These are phyloP conservation scores for Sinelater perroti DNA, from an alignment of 2,888 invertebrate genomes.

Conservation along the genomic window DNA sequence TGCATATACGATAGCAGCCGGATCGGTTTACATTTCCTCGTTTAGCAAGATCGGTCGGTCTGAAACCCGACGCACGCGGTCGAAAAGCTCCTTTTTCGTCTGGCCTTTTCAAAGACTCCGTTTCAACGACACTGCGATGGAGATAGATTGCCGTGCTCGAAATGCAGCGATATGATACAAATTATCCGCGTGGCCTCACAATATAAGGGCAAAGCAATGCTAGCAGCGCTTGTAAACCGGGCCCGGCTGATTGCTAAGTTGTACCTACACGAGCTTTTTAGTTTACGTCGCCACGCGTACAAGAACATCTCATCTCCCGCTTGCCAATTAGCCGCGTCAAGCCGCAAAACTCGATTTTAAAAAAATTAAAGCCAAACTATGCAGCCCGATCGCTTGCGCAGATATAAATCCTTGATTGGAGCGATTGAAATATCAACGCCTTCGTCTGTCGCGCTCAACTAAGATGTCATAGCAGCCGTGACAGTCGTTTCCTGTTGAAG, in stretches of 20 bases:
- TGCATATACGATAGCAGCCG: too few relatives aligned
- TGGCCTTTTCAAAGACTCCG: constrained; percentile 13
- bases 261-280: constrained; percentile 16
- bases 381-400: too few relatives aligned
- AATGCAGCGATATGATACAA: not conserved
- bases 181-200: constrained; percentile 9
- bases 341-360: too few relatives aligned
- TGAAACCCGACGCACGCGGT: constrained; percentile 1
- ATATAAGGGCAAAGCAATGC: constrained; percentile 7
- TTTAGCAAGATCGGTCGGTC: not conserved
- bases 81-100: constrained; percentile 10
- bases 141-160: constrained; percentile 5
- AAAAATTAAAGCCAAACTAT: too few relatives aligned
- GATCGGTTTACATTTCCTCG: not conserved
- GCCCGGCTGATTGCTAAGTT: too few relatives aligned
- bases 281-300: too few relatives aligned
- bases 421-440: constrained; percentile 4
- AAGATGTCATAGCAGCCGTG: constrained; percentile 6
- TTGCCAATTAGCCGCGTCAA: too few relatives aligned
- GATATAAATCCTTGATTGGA: too few relatives aligned
- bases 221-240: too few relatives aligned
- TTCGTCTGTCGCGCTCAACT: not conserved
- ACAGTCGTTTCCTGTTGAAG: not conserved
- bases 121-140: constrained; percentile 9
- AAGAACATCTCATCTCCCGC: too few relatives aligned